Evolutionary conservation across 2,888 invertebrate genomes (phyloP).

Genomic region (Cabera pusaria): DNA sequence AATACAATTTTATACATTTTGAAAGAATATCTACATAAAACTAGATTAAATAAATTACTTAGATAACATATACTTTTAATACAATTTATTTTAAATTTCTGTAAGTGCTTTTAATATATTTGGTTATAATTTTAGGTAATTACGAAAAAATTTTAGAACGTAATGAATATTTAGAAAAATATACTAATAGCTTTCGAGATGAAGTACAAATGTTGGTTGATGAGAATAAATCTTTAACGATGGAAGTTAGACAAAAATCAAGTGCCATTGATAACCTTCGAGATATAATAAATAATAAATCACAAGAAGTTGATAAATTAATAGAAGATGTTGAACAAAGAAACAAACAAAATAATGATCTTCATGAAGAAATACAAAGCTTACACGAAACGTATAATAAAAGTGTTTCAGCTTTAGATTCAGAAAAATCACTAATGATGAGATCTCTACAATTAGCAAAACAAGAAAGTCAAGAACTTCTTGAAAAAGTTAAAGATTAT

Average conservation of each 20-base stretch:
- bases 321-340: slow-evolving; percentile 48
- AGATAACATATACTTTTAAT: no score
- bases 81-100: no score
- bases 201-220: slow-evolving; percentile 46
- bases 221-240: slow-evolving; percentile 43
- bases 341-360: slow-evolving; percentile 44
- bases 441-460: slow-evolving; percentile 50
- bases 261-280: slow-evolving; percentile 54
- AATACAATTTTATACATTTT: no score
- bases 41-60: no score
- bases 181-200: slow-evolving; percentile 44
- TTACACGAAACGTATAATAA: slow-evolving; percentile 44
- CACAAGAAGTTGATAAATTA: slow-evolving; percentile 54
- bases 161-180: slow-evolving; percentile 58
- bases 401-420: slow-evolving; percentile 44
- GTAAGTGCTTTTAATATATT: no score
- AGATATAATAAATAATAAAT: slow-evolving; percentile 51
- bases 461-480: slow-evolving; percentile 59
- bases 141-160: slow-evolving; percentile 55
- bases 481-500: slow-evolving; percentile 52
- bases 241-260: slow-evolving; percentile 50
- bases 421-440: slow-evolving; percentile 49
- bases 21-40: no score
- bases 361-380: slow-evolving; percentile 45
- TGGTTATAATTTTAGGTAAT: slow-evolving; percentile 47